Conservation (phyloP, 2,113 vertebrate genomes). For the Cinclus mexicanus region DNA sequence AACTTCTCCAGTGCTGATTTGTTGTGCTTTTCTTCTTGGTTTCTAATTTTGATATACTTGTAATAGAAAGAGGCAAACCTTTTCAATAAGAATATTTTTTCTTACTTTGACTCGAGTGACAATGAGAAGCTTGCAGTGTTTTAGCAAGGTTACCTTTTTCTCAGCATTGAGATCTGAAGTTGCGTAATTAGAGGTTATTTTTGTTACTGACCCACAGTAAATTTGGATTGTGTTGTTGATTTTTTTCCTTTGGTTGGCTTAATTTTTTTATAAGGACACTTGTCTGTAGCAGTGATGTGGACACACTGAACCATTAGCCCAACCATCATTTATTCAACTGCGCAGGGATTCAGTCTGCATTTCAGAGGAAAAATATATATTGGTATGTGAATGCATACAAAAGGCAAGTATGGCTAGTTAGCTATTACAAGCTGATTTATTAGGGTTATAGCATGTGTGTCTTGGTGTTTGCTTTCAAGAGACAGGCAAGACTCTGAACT, state of each 20-base stretch:
- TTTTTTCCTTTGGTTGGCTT: background rate
- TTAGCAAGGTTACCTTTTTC: background rate
- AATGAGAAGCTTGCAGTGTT: background rate
- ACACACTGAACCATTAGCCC: background rate
- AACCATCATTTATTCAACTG: background rate
- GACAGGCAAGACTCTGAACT: background rate
- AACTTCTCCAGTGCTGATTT: background rate
- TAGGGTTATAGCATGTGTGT: background rate
- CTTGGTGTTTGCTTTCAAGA: background rate
- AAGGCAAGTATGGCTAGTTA: background rate
- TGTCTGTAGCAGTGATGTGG: background rate
- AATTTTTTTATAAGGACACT: background rate
- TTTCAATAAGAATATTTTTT: background rate
- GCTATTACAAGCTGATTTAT: background rate
- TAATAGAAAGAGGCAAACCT: background rate
- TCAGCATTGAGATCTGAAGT: background rate
- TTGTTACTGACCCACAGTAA: background rate
- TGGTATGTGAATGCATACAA: accelerated
- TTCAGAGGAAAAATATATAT: background rate
- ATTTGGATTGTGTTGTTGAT: background rate
- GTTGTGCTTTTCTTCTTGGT: background rate
- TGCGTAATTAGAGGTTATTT: background rate
- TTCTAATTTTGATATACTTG: background rate
- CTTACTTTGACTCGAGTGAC: background rate
- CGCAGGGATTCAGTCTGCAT: background rate